Base-by-base conservation (phyloP, 2,888 invertebrate genomes). In the Neoascia interrupta region DNA sequence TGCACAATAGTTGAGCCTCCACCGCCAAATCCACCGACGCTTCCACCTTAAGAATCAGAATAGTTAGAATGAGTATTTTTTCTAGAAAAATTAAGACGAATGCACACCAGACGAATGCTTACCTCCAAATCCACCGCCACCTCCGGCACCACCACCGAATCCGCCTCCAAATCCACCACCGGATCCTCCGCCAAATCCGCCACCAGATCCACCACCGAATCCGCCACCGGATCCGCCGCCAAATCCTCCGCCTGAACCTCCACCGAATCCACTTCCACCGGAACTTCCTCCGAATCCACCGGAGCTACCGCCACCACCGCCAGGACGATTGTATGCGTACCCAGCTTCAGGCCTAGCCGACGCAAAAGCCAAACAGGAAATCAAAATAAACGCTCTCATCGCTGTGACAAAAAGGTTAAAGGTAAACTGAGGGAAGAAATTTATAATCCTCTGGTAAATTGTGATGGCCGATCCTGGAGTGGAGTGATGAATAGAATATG, bases 1-100 rank as follows among this genome's bases (percentile, higher is more conserved):
- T 95, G 95, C 82, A 95, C 93, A 39, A 94, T 90, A 45, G 87
- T 88, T 76, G 88, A 85, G 45, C 88, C 88, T 56, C 88, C 88
- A n/a, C 88, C 87, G 8, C 84, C 84, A 41, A 85, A 85, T 54
- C 86, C 85, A 43, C 85, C 85, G 56, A 86, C 85, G 47, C 85
- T 85, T 53, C 76, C 79, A 39, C 86, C 83, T 45, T 39, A 3
- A 28, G 5, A 19, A 19, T 1, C 18, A 6, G 23, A 36, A 19
- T 10, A 47, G 0, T 23, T 26, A 28, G 5, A 10, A 37, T 16
- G 3, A 1, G 31, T 8, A 2, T 37, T 11, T 37, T 37, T 37
- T 19, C 1, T 8, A 15, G 3, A 1, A 39, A 16, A 47, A 31
- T 39, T 3, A 23, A 16, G n/a, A n/a, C n/a, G n/a, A n/a, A n/a